Conservation (phyloP, 1,140 invertebrate species). For the Diorhabda elongata region DNA sequence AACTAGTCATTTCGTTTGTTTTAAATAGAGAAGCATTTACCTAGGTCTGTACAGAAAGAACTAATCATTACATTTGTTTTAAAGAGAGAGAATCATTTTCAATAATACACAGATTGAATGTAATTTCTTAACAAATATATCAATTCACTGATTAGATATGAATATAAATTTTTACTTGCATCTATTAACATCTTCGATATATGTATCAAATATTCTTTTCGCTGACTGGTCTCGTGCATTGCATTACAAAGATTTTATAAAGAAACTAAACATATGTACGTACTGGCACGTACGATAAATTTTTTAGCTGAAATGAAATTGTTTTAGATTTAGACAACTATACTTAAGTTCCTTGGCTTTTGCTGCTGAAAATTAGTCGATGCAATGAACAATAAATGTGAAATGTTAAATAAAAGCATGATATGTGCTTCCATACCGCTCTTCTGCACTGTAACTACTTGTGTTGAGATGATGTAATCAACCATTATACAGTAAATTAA, state of each 20-base stretch:
- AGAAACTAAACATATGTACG: not conserved
- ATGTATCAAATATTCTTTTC: not conserved
- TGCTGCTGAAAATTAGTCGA: constrained; percentile 15
- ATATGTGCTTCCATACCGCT: constrained; percentile 17
- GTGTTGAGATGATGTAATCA: constrained; percentile 16
- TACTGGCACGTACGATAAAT: not conserved
- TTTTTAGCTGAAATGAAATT: constrained; percentile 8
- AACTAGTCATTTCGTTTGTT: too few species aligned
- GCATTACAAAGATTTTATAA: not conserved
- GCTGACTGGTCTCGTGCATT: not conserved
- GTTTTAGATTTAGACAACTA: constrained; percentile 8
- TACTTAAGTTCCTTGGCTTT: constrained; percentile 16
- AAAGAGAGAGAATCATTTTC: too few species aligned
- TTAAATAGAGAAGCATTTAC: too few species aligned
- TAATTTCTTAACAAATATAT: too few species aligned
- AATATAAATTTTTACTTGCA: too few species aligned
- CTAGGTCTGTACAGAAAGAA: too few species aligned
- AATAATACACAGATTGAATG: too few species aligned
- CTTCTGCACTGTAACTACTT: constrained; percentile 15
- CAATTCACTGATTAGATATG: too few species aligned
- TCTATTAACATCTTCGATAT: too few species aligned
- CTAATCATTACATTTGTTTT: too few species aligned
- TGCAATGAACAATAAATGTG: constrained; percentile 14
- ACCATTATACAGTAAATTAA: constrained; percentile 16
- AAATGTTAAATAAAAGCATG: constrained; percentile 16